Conservation (phyloP, 2,888 invertebrate genomes). For the Chymomyza amoena region DNA sequence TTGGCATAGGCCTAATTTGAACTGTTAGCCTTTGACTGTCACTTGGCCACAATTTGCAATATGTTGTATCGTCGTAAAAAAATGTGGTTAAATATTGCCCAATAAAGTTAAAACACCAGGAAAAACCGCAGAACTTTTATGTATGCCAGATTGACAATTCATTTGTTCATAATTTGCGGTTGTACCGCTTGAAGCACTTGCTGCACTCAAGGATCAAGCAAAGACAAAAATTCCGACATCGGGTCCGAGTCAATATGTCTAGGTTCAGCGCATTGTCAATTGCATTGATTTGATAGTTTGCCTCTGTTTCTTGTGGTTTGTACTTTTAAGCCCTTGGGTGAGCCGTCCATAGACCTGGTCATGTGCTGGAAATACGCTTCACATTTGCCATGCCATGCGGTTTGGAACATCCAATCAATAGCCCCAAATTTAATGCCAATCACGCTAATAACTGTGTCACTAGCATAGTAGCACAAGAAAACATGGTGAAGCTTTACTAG, state of each 20-base stretch:
- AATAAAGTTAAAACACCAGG: neutral
- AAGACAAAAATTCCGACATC: neutral
- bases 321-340: neutral
- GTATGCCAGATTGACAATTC: constrained; percentile 57
- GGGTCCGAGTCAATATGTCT: constrained; percentile 19
- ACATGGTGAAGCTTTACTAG: constrained; percentile 51
- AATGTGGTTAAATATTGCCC: constrained; percentile 25
- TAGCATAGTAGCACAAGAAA: constrained; percentile 51
- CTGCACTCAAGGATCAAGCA: neutral
- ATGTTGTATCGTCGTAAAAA: constrained; percentile 35
- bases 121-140: constrained; percentile 53
- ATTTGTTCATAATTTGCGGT: constrained; percentile 69
- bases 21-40: neutral
- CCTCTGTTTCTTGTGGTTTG: constrained; percentile 46
- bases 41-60: constrained; percentile 51
- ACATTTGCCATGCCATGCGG: constrained; percentile 43
- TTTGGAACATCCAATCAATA: constrained; percentile 31
- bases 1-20: neutral
- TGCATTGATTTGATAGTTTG: constrained; percentile 50
- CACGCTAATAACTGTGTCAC: constrained; percentile 71
- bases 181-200: neutral
- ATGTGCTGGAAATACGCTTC: constrained; percentile 42
- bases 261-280: constrained; percentile 48
- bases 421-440: constrained; percentile 62
- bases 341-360: constrained; percentile 20